phyloP scores from a whole-genome alignment of 2,113 vertebrate species.

The Ailurus styani region DNA sequence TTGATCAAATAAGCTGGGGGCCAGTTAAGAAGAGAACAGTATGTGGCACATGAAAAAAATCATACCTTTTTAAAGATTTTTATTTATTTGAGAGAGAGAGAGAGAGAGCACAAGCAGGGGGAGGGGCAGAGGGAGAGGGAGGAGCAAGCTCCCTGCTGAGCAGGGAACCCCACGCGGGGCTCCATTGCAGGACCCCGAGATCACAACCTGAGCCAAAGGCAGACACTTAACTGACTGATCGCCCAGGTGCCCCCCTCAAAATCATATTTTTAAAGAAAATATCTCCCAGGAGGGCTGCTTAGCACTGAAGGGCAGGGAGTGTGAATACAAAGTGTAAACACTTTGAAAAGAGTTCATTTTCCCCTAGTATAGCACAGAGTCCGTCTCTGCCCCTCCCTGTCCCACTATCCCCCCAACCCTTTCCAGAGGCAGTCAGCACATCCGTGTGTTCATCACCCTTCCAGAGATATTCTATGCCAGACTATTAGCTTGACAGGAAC shows the following conservation, averaged over 20 bases:
- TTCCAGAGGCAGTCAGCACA: accelerated
- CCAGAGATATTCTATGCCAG: neutral
- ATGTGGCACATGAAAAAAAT: neutral
- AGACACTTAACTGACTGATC: neutral
- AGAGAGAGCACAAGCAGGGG: no score
- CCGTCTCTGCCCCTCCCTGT: accelerated
- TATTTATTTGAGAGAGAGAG: no score
- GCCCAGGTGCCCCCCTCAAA: neutral
- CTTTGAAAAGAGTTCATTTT: neutral
- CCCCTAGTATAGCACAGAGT: no score
- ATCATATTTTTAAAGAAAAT: neutral
- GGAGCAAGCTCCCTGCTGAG: no score
- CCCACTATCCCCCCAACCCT: neutral
- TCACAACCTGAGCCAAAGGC: no score
- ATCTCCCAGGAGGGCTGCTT: neutral
- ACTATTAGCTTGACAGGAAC: neutral
- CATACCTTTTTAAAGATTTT: neutral
- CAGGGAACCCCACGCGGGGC: no score
- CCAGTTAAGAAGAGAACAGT: neutral
- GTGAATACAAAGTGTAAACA: accelerated
- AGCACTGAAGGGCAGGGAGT: neutral
- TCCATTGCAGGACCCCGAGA: no score
- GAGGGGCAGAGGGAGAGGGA: no score
- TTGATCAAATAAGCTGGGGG: neutral
- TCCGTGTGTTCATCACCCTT: accelerated